Percentiles rank a stretch among this genome's conserved stretches.
Evolutionary conservation across 2,113 vertebrate species (phyloP).

Genomic region (Rhinogobius similis): DNA sequence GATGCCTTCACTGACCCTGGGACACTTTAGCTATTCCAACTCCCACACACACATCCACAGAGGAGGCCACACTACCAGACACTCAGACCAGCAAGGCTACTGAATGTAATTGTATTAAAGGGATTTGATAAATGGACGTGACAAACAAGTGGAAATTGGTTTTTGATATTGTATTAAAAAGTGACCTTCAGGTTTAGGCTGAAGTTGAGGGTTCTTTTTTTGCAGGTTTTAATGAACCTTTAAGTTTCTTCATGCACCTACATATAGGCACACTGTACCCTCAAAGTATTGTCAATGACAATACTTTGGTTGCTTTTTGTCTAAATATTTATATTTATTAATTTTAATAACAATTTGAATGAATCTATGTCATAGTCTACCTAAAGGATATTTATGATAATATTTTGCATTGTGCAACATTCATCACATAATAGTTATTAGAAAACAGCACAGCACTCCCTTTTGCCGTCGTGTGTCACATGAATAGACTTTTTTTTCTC

Average conservation of each 20-base stretch:
- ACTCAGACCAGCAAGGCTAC: conserved; percentile 61
- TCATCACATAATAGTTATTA: too few species aligned
- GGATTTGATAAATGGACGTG: conserved; percentile 84
- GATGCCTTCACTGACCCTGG: conserved; percentile 25
- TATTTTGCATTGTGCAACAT: too few species aligned
- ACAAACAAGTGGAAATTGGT: conserved; percentile 85
- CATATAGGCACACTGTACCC: not conserved
- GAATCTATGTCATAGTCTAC: not conserved
- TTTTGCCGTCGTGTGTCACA: too few species aligned
- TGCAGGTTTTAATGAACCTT: conserved; percentile 28
- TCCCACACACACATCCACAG: conserved; percentile 48
- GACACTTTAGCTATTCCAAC: conserved; percentile 32
- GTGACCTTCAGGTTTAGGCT: conserved; percentile 83
- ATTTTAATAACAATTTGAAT: not conserved
- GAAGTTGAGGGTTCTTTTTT: conserved; percentile 22
- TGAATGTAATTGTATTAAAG: conserved; percentile 81
- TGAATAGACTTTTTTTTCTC: too few species aligned
- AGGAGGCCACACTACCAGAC: conserved; percentile 32
- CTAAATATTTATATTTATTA: not conserved
- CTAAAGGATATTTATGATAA: too few species aligned
- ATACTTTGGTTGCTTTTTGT: not conserved
- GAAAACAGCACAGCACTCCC: too few species aligned
- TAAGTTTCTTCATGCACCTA: not conserved
- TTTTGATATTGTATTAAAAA: conserved; percentile 84
- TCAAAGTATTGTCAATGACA: not conserved